phyloP scores from a whole-genome alignment of 2,113 vertebrate species.

The Ardeotis arabs region DNA sequence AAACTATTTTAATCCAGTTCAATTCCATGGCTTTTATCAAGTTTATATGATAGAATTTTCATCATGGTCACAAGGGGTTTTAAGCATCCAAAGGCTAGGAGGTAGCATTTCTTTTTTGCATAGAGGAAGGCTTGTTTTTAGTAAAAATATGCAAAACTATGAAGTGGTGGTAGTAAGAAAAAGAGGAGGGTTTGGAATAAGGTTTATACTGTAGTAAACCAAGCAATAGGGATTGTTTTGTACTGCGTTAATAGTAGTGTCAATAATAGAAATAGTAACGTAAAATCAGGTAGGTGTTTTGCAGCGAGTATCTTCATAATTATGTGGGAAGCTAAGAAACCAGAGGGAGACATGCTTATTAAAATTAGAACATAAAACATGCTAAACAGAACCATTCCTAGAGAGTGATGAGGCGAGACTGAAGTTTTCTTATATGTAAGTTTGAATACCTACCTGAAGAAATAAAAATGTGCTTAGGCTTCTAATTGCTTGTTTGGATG shows the following conservation, averaged over 20 bases:
- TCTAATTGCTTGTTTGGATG: conserved; percentile 68
- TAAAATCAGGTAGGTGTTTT: conserved; percentile 17
- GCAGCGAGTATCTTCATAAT: conserved; percentile 12
- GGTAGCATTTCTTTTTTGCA: conserved; percentile 34
- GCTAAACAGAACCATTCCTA: conserved; percentile 55
- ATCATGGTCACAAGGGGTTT: neutral
- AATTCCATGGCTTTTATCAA: neutral
- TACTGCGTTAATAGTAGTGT: neutral
- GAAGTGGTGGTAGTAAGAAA: neutral
- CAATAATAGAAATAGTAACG: neutral
- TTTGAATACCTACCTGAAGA: conserved; percentile 53
- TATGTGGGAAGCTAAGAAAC: conserved; percentile 31
- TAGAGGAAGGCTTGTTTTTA: conserved; percentile 23
- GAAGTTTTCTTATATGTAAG: conserved; percentile 29
- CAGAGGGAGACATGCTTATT: conserved; percentile 17
- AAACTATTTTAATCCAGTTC: neutral
- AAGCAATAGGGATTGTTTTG: conserved; percentile 2
- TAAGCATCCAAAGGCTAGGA: conserved; percentile 13
- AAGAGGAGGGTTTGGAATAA: neutral
- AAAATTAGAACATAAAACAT: conserved; percentile 29
- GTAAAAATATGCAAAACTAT: neutral
- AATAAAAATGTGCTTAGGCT: conserved; percentile 61
- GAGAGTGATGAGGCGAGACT: conserved; percentile 52
- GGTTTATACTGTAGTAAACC: neutral
- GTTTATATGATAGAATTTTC: neutral